These are phyloP conservation scores for Todiramphus chloris DNA, from an alignment of 2,113 vertebrate genomes.

Conservation along the genomic window DNA sequence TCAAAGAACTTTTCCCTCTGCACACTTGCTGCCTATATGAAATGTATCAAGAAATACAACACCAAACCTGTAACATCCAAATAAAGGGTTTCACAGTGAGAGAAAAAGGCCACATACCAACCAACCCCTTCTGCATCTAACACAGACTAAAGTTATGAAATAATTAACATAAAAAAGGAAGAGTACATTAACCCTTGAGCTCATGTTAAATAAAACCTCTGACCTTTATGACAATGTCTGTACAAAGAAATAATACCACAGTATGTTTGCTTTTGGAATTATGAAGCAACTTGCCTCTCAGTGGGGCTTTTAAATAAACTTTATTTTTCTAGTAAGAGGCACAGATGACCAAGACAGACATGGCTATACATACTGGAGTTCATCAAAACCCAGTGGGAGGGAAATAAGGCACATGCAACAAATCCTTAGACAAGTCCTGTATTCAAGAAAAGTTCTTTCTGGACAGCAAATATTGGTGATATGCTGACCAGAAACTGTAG, in stretches of 20 bases:
- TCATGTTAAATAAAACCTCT: background rate
- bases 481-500: background rate
- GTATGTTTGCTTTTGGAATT: background rate
- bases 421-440: background rate
- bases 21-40: background rate
- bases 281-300: background rate
- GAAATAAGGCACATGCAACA: background rate
- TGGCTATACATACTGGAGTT: rapidly evolving
- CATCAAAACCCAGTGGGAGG: background rate
- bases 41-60: background rate
- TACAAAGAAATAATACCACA: background rate
- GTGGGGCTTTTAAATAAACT: background rate
- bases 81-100: background rate
- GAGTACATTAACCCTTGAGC: background rate
- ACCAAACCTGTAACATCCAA: background rate
- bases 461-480: background rate
- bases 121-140: background rate
- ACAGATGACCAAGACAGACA: background rate
- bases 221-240: background rate
- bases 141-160: background rate
- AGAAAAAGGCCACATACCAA: background rate
- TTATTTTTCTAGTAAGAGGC: background rate
- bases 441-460: background rate
- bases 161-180: background rate
- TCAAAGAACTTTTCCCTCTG: background rate